A percentile compares a stretch with the other conserved stretches of the same genome.
Evolutionary conservation across 2,113 vertebrate species (phyloP).

Genomic region (Pelvicachromis taeniatus): DNA sequence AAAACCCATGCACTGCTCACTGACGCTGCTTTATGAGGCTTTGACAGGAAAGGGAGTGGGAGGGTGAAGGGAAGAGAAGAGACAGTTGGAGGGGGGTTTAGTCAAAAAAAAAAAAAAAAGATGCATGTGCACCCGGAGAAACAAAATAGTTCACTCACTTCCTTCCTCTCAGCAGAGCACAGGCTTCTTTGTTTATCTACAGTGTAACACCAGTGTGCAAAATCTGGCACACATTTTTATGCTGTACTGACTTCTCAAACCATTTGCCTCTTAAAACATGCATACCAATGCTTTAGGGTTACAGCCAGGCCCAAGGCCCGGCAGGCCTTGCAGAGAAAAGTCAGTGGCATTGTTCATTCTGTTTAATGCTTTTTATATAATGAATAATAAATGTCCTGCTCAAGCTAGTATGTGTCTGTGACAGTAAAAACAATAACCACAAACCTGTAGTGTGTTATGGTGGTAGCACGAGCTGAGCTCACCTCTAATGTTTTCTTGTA

Average conservation of each 20-base stretch:
- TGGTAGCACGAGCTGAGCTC: constrained; percentile 36
- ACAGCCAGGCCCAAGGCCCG: background rate
- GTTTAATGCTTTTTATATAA: background rate
- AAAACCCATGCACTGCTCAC: background rate
- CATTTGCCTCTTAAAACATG: background rate
- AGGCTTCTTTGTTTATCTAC: background rate
- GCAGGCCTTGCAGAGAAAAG: background rate
- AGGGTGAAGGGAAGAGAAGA: background rate
- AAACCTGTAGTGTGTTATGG: background rate
- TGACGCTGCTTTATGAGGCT: background rate
- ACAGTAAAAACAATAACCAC: background rate
- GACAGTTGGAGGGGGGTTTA: background rate
- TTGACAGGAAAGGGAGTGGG: background rate
- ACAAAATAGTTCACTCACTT: constrained; percentile 1
- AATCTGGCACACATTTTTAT: background rate
- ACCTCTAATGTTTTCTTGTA: constrained; percentile 93
- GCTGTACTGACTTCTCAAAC: background rate
- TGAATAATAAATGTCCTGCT: background rate
- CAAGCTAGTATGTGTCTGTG: background rate
- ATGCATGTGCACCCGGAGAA: background rate
- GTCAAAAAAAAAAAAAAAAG: background rate
- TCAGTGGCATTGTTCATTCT: background rate
- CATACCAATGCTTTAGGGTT: background rate
- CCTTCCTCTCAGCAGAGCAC: background rate
- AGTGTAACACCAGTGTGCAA: background rate